Conservation (phyloP, 2,888 invertebrate species). For the Sipha maydis region DNA sequence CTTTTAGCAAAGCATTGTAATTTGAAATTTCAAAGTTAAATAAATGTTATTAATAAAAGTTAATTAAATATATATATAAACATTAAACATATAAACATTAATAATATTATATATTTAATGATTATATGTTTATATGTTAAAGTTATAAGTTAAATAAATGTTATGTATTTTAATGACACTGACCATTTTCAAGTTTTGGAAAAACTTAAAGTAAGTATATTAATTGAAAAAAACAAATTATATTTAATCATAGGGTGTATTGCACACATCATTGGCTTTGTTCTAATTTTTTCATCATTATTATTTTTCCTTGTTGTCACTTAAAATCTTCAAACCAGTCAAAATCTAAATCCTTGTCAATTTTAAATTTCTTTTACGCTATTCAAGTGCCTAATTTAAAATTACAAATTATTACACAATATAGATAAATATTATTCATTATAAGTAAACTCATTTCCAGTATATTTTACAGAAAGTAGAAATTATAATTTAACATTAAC, state of each 20-base stretch:
- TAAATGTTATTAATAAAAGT: no score
- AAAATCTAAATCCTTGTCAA: not conserved
- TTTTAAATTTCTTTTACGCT: not conserved
- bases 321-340: not conserved
- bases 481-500: no score
- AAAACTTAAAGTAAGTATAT: not conserved
- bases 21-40: not conserved
- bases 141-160: not conserved
- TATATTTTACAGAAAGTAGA: no score
- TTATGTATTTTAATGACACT: not conserved
- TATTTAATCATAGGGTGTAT: not conserved
- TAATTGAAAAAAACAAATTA: not conserved
- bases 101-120: no score
- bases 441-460: no score
- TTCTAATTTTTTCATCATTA: not conserved
- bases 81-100: no score
- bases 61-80: no score
- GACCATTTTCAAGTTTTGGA: not conserved
- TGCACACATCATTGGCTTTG: not conserved
- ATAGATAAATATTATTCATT: not conserved
- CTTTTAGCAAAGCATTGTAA: not conserved
- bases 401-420: not conserved
- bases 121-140: no score
- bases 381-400: not conserved
- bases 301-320: not conserved